A percentile compares a stretch with the other conserved stretches of the same genome.
Conservation (phyloP, 2,797 vertebrate species). For the Trichosurus vulpecula region DNA sequence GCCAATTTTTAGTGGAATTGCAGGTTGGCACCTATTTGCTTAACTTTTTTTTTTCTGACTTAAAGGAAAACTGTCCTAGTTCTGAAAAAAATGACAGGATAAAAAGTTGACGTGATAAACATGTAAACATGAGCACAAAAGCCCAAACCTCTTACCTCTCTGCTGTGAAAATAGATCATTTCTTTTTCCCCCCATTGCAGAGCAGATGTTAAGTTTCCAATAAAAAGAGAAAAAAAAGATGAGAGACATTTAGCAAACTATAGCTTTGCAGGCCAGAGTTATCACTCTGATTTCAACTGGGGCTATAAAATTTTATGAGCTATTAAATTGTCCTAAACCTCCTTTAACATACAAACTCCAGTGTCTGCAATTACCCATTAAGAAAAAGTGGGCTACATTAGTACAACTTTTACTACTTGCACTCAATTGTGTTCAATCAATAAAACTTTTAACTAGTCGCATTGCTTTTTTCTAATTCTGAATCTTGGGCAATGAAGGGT, state of each 20-base stretch:
- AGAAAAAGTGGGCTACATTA: constrained; percentile 77
- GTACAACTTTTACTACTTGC: constrained; percentile 61
- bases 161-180: constrained; percentile 60
- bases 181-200: constrained; percentile 60
- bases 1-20: not conserved
- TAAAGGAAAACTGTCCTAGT: constrained; percentile 46
- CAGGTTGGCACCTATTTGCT: constrained; percentile 4
- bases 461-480: constrained; percentile 10
- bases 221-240: constrained; percentile 75
- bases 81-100: not conserved
- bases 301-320: constrained; percentile 86
- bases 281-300: constrained; percentile 84
- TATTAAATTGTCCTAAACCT: constrained; percentile 86
- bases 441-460: constrained; percentile 58
- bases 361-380: constrained; percentile 78
- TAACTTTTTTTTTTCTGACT: constrained; percentile 39
- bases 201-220: constrained; percentile 83
- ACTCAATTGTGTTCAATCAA: constrained; percentile 56
- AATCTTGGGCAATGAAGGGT: constrained; percentile 4
- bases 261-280: constrained; percentile 78
- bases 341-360: constrained; percentile 80
- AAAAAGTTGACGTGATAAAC: constrained; percentile 80
- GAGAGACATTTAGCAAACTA: constrained; percentile 77
- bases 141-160: constrained; percentile 68
- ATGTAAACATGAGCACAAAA: constrained; percentile 74